Evolutionary conservation across 2,888 invertebrate species (phyloP).

Genomic region (Orchesellides sinensis): DNA sequence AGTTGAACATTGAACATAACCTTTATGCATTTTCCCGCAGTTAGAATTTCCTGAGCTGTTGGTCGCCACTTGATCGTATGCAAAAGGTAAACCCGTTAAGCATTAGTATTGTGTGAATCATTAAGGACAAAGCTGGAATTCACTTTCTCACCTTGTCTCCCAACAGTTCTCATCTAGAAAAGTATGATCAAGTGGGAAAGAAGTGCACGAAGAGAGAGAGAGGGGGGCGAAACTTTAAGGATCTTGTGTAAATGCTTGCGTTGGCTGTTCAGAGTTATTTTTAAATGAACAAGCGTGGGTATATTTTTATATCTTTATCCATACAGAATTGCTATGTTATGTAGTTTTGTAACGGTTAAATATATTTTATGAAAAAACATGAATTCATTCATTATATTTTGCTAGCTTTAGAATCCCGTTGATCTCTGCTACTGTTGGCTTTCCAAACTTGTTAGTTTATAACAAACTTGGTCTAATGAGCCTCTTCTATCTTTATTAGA

Average conservation of each 20-base stretch:
- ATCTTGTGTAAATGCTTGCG: neutral
- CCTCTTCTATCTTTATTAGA: conserved; percentile 68
- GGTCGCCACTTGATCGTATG: no score
- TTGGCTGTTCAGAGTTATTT: neutral
- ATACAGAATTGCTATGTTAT: conserved; percentile 9
- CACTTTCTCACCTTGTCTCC: conserved; percentile 24
- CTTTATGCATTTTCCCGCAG: neutral
- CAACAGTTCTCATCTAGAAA: neutral
- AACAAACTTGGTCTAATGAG: conserved; percentile 66
- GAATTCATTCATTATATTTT: conserved; percentile 38
- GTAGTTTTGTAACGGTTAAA: neutral
- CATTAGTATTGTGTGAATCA: conserved; percentile 19
- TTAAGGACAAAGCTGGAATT: neutral
- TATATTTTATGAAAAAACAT: no score
- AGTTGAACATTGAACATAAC: neutral
- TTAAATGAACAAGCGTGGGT: neutral
- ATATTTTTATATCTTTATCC: no score
- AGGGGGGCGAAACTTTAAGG: neutral
- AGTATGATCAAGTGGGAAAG: conserved; percentile 9
- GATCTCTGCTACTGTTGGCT: conserved; percentile 25
- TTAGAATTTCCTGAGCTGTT: neutral
- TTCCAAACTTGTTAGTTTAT: conserved; percentile 48
- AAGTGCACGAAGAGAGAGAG: neutral
- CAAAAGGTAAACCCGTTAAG: no score
- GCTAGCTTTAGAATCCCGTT: conserved; percentile 45